Percentiles rank a stretch among this genome's conserved stretches.
Conservation (phyloP, 2,888 invertebrate species). For the Argyra leucocephala region DNA sequence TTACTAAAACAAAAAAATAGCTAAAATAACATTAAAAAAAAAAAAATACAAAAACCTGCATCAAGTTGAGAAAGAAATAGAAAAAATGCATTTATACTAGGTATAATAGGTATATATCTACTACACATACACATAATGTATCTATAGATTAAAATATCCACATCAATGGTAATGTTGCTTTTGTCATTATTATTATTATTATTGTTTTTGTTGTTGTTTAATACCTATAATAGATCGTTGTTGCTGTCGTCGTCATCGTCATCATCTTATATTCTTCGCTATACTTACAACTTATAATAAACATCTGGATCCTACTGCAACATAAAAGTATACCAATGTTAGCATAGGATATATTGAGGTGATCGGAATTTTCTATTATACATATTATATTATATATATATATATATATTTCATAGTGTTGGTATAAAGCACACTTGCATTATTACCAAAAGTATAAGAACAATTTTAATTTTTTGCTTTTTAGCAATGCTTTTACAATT, state of each 20-base stretch:
- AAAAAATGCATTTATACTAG: neutral
- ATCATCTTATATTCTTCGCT: neutral
- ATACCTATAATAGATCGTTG: neutral
- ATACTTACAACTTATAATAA: neutral
- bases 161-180: neutral
- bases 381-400: too few relatives aligned
- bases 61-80: neutral
- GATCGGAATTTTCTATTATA: neutral
- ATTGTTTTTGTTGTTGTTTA: neutral
- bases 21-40: too few relatives aligned
- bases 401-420: neutral
- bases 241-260: neutral
- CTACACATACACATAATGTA: neutral
- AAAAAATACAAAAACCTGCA: too few relatives aligned
- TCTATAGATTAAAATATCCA: too few relatives aligned
- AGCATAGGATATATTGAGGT: slow-evolving; percentile 1
- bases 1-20: neutral
- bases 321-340: neutral
- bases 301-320: slow-evolving; percentile 4
- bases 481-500: too few relatives aligned
- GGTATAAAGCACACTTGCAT: neutral
- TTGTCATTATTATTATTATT: too few relatives aligned
- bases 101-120: neutral
- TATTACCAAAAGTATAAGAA: too few relatives aligned
- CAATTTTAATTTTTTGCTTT: too few relatives aligned